These are phyloP conservation scores for Sebastes trivittatus DNA, from an alignment of 2,797 vertebrate genomes.

Conservation along the genomic window DNA sequence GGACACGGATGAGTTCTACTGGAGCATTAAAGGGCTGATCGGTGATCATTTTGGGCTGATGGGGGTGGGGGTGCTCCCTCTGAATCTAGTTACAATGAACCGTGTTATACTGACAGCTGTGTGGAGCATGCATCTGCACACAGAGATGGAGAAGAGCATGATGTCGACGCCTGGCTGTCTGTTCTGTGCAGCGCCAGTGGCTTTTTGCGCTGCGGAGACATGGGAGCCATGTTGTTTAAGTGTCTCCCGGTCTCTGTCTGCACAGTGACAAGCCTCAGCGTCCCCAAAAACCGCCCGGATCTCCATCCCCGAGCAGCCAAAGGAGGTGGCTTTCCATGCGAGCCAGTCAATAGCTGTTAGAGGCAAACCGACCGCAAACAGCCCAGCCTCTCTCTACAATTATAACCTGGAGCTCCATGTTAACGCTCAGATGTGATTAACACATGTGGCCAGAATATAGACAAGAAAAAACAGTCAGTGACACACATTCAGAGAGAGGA, in stretches of 20 bases:
- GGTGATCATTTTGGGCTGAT: conserved; percentile 67
- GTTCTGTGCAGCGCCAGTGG: conserved; percentile 75
- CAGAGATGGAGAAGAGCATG: conserved; percentile 73
- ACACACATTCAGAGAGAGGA: conserved; percentile 10
- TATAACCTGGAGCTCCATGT: conserved; percentile 58
- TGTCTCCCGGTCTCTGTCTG: conserved; percentile 54
- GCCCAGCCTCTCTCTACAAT: conserved; percentile 57
- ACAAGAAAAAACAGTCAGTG: conserved; percentile 26
- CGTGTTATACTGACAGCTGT: conserved; percentile 75
- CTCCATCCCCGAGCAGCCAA: conserved; percentile 37
- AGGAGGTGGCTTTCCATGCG: conserved; percentile 69
- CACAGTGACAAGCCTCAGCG: conserved; percentile 49
- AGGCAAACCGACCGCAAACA: conserved; percentile 54
- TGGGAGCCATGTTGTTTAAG: conserved; percentile 63
- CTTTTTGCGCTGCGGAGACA: conserved; percentile 67
- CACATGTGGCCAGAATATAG: conserved; percentile 41
- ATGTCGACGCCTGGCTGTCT: conserved; percentile 83
- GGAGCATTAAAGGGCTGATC: conserved; percentile 74
- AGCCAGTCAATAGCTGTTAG: conserved; percentile 64
- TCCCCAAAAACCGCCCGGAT: conserved; percentile 31
- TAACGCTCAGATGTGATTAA: conserved; percentile 54
- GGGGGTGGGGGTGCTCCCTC: conserved; percentile 72
- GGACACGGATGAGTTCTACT: conserved; percentile 70
- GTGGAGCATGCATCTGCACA: conserved; percentile 83
- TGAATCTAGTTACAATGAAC: conserved; percentile 82